Conservation (phyloP, 2,888 invertebrate genomes). For the Tetrapedia diversipes region DNA sequence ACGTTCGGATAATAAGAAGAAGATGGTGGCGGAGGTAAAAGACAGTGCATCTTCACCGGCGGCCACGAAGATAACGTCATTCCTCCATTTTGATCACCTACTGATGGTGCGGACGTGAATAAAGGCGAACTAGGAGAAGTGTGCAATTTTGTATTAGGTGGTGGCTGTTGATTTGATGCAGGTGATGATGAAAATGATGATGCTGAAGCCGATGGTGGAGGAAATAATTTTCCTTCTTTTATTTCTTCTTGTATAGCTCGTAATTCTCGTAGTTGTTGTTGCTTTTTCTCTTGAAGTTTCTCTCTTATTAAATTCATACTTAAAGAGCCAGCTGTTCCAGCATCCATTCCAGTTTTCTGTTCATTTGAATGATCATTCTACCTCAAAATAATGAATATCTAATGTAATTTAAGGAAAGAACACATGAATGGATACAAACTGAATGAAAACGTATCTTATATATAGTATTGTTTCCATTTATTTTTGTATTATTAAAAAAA, state of each 20-base stretch:
- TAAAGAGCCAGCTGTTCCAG: conserved; percentile 89
- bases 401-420: conserved; percentile 13
- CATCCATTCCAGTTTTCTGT: conserved; percentile 87
- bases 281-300: conserved; percentile 93
- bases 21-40: conserved; percentile 77
- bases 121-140: conserved; percentile 78
- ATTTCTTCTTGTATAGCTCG: conserved; percentile 94
- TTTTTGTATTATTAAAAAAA: neutral
- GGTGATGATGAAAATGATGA: conserved; percentile 78
- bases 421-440: neutral
- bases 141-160: conserved; percentile 85
- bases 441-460: neutral
- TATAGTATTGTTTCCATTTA: neutral
- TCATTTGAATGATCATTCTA: conserved; percentile 87
- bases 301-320: conserved; percentile 87
- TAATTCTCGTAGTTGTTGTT: conserved; percentile 92
- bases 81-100: conserved; percentile 69
- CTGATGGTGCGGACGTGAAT: conserved; percentile 69
- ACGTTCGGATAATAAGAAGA: conserved; percentile 76
- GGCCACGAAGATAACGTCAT: conserved; percentile 76
- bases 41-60: conserved; percentile 81
- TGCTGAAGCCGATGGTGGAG: conserved; percentile 85
- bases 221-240: conserved; percentile 90
- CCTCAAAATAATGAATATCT: conserved; percentile 29
- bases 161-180: conserved; percentile 82